A percentile compares a stretch with the other conserved stretches of the same genome.
These are phyloP conservation scores for Odontocolon sp. DNA, from an alignment of 2,888 invertebrate species.

Conservation along the genomic window DNA sequence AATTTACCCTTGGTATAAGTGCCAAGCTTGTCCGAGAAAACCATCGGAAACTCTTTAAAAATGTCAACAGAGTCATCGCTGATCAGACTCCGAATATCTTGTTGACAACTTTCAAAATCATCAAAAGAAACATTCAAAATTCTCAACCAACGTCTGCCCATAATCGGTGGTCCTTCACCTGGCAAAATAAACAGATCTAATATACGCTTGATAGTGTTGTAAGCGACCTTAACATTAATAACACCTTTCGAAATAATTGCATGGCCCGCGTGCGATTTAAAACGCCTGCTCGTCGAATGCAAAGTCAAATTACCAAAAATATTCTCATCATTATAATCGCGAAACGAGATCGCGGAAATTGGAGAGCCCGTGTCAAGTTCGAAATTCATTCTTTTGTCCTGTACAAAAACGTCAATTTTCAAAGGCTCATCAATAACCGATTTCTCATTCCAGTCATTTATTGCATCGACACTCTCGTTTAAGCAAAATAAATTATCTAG, in stretches of 20 bases:
- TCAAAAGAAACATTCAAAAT: not conserved
- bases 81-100: not conserved
- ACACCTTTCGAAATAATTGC: constrained; percentile 18
- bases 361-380: constrained; percentile 42
- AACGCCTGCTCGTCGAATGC: constrained; percentile 9
- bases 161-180: constrained; percentile 42
- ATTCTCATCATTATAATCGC: not conserved
- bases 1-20: constrained; percentile 43
- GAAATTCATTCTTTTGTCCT: constrained; percentile 1
- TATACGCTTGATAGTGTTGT: not conserved
- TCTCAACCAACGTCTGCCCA: constrained; percentile 39
- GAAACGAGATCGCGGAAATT: constrained; percentile 16
- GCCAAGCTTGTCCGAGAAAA: constrained; percentile 50
- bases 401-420: not conserved
- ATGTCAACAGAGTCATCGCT: not conserved
- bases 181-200: constrained; percentile 48
- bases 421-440: constrained; percentile 17
- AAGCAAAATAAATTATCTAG: constrained; percentile 17
- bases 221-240: not conserved
- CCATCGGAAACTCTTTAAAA: not conserved
- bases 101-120: not conserved
- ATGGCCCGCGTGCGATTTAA: constrained; percentile 18
- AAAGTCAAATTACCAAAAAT: not conserved
- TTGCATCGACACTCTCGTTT: not conserved
- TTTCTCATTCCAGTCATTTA: not conserved